A percentile compares a stretch with the other conserved stretches of the same genome.
These are phyloP conservation scores for Heteractis magnifica DNA, from an alignment of 92 coral and sea anemone genomes.

Conservation along the genomic window DNA sequence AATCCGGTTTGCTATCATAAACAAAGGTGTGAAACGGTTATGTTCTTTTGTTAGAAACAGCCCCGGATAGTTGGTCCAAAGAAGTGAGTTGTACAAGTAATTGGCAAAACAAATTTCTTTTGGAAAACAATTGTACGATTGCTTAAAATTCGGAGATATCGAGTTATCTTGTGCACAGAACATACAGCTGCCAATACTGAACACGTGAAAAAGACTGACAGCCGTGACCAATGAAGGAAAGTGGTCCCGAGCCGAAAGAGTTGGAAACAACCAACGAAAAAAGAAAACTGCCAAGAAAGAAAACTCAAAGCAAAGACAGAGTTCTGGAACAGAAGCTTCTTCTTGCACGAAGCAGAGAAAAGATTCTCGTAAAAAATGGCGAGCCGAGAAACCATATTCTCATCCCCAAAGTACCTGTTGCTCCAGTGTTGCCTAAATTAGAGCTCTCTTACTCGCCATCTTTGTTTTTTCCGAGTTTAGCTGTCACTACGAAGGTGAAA, in stretches of 20 bases:
- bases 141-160: background rate
- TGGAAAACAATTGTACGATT: background rate
- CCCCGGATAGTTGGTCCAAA: background rate
- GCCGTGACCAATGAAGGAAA: background rate
- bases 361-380: background rate
- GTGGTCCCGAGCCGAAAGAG: background rate
- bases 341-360: conserved; percentile 30
- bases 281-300: conserved; percentile 23
- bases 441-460: background rate
- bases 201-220: too few relatives aligned
- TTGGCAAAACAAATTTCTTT: conserved; percentile 8
- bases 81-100: background rate
- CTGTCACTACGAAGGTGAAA: conserved; percentile 17
- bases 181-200: background rate
- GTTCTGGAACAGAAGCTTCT: conserved; percentile 24
- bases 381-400: background rate
- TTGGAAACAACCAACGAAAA: conserved; percentile 26
- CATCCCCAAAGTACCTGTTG: conserved; percentile 16
- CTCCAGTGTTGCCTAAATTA: background rate
- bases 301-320: conserved; percentile 20
- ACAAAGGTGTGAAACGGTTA: conserved; percentile 1
- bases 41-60: conserved; percentile 14
- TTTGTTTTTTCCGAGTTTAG: conserved; percentile 18
- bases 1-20: conserved; percentile 7
- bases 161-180: background rate